Conservation (phyloP, 2,888 invertebrate species). For the Lepidochitona cinerea region DNA sequence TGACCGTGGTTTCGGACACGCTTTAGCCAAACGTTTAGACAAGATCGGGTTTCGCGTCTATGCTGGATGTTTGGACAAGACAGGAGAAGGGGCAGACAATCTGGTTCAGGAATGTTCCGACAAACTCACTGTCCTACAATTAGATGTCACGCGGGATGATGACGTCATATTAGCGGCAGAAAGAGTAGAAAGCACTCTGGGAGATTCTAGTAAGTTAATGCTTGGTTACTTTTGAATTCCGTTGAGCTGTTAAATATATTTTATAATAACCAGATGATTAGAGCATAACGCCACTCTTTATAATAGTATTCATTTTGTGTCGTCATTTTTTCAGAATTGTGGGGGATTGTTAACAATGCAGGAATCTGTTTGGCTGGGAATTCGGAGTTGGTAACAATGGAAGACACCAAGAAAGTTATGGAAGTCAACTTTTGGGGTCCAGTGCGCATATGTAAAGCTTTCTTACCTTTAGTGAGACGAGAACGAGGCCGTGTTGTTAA, state of each 20-base stretch:
- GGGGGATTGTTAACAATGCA: slow-evolving; percentile 63
- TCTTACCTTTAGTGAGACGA: slow-evolving; percentile 52
- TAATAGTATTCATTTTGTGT: too few species aligned
- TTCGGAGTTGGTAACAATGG: slow-evolving; percentile 53
- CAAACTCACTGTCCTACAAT: slow-evolving; percentile 44
- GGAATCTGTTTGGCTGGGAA: slow-evolving; percentile 57
- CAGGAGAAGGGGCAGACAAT: slow-evolving; percentile 38
- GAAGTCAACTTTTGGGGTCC: slow-evolving; percentile 57
- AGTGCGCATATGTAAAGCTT: slow-evolving; percentile 50
- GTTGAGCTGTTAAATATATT: too few species aligned
- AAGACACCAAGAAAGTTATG: slow-evolving; percentile 51
- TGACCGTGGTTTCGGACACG: slow-evolving; percentile 59
- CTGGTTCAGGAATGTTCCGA: slow-evolving; percentile 41
- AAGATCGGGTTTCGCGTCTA: slow-evolving; percentile 53
- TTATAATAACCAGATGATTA: too few species aligned
- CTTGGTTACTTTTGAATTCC: too few species aligned
- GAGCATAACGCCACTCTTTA: too few species aligned
- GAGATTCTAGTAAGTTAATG: slow-evolving; percentile 42
- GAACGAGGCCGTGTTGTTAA: slow-evolving; percentile 57
- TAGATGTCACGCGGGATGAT: slow-evolving; percentile 51
- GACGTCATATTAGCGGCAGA: slow-evolving; percentile 41
- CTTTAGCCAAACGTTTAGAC: slow-evolving; percentile 50
- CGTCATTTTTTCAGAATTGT: slow-evolving; percentile 42
- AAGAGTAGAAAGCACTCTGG: slow-evolving; percentile 35
- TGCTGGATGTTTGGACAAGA: slow-evolving; percentile 54